phyloP scores from a whole-genome alignment of 2,113 vertebrate species.

The Tiliqua scincoides region DNA sequence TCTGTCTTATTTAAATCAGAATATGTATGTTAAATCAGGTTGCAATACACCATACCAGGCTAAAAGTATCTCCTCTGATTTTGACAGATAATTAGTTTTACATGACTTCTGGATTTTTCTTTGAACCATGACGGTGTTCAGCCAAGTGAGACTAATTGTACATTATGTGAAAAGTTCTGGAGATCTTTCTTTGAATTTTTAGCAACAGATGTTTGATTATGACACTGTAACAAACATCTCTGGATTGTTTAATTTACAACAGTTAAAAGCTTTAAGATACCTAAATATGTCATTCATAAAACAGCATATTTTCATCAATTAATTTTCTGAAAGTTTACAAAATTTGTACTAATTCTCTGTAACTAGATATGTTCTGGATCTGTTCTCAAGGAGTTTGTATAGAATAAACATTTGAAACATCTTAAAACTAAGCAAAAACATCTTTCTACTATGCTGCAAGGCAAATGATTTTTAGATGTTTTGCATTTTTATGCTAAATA shows the following conservation, averaged over 20 bases:
- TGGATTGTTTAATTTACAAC: constrained; percentile 76
- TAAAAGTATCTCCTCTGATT: constrained; percentile 58
- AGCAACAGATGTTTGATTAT: constrained; percentile 64
- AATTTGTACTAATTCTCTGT: constrained; percentile 82
- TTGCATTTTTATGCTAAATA: constrained; percentile 85
- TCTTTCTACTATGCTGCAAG: constrained; percentile 80
- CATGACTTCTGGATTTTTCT: constrained; percentile 61
- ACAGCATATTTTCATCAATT: constrained; percentile 81
- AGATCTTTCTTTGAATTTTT: constrained; percentile 63
- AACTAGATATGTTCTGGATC: constrained; percentile 81
- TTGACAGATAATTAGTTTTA: constrained; percentile 63
- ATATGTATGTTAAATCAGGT: constrained; percentile 9
- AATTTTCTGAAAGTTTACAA: constrained; percentile 83
- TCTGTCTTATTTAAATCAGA: constrained; percentile 20
- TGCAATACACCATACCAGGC: not conserved
- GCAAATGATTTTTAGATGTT: constrained; percentile 85
- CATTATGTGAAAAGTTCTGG: constrained; percentile 57
- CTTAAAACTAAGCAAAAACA: constrained; percentile 85
- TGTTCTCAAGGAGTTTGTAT: constrained; percentile 79
- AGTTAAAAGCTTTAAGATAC: constrained; percentile 71
- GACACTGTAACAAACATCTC: constrained; percentile 69
- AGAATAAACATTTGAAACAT: constrained; percentile 83
- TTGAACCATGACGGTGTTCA: constrained; percentile 59
- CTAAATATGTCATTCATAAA: constrained; percentile 77
- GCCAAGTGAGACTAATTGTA: constrained; percentile 53